phyloP scores from a whole-genome alignment of 2,113 vertebrate genomes.

The Laterallus jamaicensis region DNA sequence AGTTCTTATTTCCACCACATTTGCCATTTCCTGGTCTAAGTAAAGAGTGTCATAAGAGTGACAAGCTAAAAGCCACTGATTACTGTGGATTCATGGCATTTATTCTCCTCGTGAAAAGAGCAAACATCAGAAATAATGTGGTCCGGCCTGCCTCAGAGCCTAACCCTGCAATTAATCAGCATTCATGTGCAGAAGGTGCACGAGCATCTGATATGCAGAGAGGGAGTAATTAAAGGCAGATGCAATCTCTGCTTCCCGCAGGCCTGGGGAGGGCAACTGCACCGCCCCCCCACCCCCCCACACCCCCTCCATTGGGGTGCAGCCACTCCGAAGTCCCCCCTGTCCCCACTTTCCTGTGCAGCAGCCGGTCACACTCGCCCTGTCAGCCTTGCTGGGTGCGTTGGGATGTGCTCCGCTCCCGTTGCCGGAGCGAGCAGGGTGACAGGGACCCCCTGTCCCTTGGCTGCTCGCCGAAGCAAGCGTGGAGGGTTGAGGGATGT shows the following conservation, averaged over 20 bases:
- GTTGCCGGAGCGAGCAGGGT: fast-evolving
- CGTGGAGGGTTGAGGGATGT: neutral
- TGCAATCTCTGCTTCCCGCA: conserved; percentile 53
- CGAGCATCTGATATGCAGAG: conserved; percentile 65
- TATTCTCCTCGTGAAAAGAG: conserved; percentile 72
- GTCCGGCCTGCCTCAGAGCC: conserved; percentile 69
- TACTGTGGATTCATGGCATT: conserved; percentile 72
- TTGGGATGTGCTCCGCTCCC: fast-evolving
- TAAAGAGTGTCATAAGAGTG: conserved; percentile 74
- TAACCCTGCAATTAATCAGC: conserved; percentile 79
- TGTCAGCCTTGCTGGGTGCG: fast-evolving
- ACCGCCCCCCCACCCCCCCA: neutral
- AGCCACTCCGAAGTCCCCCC: neutral
- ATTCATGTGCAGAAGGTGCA: conserved; percentile 63
- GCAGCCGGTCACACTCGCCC: fast-evolving
- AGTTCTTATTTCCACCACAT: conserved; percentile 76
- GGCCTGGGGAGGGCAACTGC: neutral
- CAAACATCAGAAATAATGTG: conserved; percentile 74
- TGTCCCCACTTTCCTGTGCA: fast-evolving
- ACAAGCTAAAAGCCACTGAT: conserved; percentile 77
- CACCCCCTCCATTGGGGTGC: neutral
- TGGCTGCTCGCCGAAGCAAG: neutral
- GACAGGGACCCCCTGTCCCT: neutral
- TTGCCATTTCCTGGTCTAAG: conserved; percentile 77
- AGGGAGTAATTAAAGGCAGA: conserved; percentile 71